Conservation (phyloP, 2,797 vertebrate species). For the Enteromius unitaeniatus region DNA sequence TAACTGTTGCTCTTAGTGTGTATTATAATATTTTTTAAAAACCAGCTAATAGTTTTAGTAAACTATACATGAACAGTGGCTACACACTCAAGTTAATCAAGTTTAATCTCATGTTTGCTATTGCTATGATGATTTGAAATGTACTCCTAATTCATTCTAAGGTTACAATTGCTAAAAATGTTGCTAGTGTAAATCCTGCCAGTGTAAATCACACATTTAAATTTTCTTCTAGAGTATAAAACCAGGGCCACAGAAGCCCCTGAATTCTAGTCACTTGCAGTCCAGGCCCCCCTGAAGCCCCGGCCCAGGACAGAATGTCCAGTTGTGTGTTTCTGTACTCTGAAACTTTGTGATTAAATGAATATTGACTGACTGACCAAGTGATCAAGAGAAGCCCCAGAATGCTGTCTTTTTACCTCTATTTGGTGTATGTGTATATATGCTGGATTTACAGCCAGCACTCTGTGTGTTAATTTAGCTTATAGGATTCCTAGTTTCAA, state of each 20-base stretch:
- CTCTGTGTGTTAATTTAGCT: slow-evolving; percentile 66
- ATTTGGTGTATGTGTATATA: slow-evolving; percentile 47
- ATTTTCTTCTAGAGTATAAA: neutral
- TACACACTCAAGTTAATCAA: too few relatives aligned
- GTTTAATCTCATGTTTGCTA: neutral
- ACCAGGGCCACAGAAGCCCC: neutral
- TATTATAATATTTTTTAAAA: too few relatives aligned
- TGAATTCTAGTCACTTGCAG: neutral
- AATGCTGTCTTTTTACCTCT: slow-evolving; percentile 48
- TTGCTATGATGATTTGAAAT: neutral
- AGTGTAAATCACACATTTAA: neutral
- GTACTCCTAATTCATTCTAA: neutral
- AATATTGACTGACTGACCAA: slow-evolving; percentile 53
- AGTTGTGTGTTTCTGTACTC: neutral
- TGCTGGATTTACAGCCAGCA: slow-evolving; percentile 62
- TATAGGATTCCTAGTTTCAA: slow-evolving; percentile 63
- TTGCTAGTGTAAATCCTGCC: neutral
- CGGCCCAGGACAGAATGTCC: neutral
- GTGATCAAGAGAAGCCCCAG: slow-evolving; percentile 57
- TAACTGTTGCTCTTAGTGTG: neutral
- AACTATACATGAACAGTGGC: too few relatives aligned
- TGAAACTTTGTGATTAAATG: slow-evolving; percentile 9
- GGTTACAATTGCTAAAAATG: neutral
- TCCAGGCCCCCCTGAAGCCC: neutral
- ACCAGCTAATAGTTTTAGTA: too few relatives aligned